These are phyloP conservation scores for Drosophila azteca DNA, from an alignment of 1,140 invertebrate species.

Conservation along the genomic window DNA sequence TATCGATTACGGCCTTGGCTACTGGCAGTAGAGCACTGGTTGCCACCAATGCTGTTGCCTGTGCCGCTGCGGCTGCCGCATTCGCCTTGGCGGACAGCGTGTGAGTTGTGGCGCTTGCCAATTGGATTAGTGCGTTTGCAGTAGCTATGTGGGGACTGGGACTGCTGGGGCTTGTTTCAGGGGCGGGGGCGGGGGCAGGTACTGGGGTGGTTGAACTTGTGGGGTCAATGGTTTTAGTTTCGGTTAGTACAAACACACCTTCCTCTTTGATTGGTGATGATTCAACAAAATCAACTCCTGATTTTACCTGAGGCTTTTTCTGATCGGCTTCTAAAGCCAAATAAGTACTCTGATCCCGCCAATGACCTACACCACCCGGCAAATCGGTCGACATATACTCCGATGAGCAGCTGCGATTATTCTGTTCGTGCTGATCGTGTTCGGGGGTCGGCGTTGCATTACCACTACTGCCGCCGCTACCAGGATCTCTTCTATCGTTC, in stretches of 20 bases:
- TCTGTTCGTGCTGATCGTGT: constrained; percentile 80
- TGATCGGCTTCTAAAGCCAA: constrained; percentile 84
- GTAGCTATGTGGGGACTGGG: constrained; percentile 58
- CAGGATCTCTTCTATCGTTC: constrained; percentile 86
- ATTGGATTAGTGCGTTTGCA: constrained; percentile 82
- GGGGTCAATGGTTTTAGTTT: constrained; percentile 47
- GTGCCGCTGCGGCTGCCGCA: constrained; percentile 69
- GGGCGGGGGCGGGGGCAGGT: constrained; percentile 20
- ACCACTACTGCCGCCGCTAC: constrained; percentile 86
- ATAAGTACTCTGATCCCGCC: constrained; percentile 93
- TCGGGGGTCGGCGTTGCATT: constrained; percentile 85
- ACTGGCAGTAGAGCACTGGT: constrained; percentile 63
- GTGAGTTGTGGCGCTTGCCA: constrained; percentile 81
- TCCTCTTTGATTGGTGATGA: constrained; percentile 37
- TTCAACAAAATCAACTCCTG: constrained; percentile 29
- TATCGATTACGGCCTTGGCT: constrained; percentile 60
- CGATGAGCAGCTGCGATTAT: constrained; percentile 84
- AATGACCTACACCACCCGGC: constrained; percentile 91
- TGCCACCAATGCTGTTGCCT: constrained; percentile 68
- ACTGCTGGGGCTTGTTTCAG: constrained; percentile 62
- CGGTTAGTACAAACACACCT: constrained; percentile 54
- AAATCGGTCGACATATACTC: constrained; percentile 89
- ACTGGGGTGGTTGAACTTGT: constrained; percentile 13
- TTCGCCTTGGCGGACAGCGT: constrained; percentile 69
- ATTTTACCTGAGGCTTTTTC: constrained; percentile 50